Evolutionary conservation across 1,140 invertebrate species (phyloP).

Genomic region (Ceratosolen solmsi): DNA sequence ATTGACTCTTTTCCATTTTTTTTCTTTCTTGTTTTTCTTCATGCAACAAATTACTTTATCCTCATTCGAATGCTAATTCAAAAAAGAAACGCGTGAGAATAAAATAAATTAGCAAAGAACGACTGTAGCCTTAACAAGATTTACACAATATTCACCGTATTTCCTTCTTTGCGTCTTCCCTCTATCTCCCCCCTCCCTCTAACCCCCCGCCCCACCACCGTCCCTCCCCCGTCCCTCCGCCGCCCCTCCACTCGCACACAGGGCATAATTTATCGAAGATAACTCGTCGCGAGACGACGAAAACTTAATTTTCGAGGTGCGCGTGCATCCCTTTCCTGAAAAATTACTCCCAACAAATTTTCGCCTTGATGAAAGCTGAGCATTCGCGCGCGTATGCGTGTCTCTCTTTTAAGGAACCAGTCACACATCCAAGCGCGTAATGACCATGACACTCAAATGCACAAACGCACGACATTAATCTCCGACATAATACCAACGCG

Average conservation of each 20-base stretch:
- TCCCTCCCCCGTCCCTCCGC: background rate
- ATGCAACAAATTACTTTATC: constrained; percentile 31
- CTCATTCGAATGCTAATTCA: constrained; percentile 17
- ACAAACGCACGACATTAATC: constrained; percentile 66
- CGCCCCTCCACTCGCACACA: background rate
- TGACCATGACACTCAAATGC: constrained; percentile 54
- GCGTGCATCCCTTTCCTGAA: constrained; percentile 29
- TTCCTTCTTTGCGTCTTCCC: background rate
- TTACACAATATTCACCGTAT: constrained; percentile 31
- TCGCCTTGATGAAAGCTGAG: constrained; percentile 56
- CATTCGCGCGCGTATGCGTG: background rate
- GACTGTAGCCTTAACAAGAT: constrained; percentile 36
- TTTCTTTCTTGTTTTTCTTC: background rate
- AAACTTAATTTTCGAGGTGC: constrained; percentile 48
- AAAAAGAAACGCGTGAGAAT: constrained; percentile 19
- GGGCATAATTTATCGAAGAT: constrained; percentile 40
- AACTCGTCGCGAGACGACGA: constrained; percentile 32
- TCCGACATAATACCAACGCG: constrained; percentile 61
- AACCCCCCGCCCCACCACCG: too few relatives aligned
- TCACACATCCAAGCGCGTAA: constrained; percentile 49
- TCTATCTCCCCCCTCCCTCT: background rate
- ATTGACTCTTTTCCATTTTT: background rate
- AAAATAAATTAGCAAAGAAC: constrained; percentile 17
- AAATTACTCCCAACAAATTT: constrained; percentile 57
- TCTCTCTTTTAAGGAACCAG: constrained; percentile 32